phyloP scores from a whole-genome alignment of 2,113 vertebrate genomes.

The Lophura nycthemera region DNA sequence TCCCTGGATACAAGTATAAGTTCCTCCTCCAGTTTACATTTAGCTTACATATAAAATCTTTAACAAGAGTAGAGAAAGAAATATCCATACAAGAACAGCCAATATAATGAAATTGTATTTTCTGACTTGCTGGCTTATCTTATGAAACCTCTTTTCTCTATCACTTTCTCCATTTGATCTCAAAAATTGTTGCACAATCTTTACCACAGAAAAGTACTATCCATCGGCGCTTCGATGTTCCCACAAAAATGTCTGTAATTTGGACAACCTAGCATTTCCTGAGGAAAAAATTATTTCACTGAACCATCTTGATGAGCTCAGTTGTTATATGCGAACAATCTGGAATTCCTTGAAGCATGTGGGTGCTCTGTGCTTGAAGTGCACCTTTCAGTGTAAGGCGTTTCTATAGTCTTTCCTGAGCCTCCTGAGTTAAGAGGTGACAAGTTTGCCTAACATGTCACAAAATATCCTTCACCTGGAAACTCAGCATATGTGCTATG shows the following conservation, averaged over 20 bases:
- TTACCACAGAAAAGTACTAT: conserved; percentile 3
- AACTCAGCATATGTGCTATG: background rate
- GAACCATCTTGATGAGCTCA: background rate
- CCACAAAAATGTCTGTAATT: conserved; percentile 10
- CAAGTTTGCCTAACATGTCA: background rate
- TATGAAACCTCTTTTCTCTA: background rate
- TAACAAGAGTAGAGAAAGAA: background rate
- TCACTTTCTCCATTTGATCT: background rate
- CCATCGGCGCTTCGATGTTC: background rate
- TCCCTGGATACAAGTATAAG: background rate
- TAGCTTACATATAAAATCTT: background rate
- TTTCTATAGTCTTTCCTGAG: background rate
- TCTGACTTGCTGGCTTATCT: background rate
- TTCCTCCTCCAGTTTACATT: background rate
- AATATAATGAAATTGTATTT: background rate
- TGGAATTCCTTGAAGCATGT: rapidly evolving
- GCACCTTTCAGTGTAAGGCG: background rate
- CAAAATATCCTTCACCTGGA: conserved; percentile 29
- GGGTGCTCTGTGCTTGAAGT: background rate
- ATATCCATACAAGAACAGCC: background rate
- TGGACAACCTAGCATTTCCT: background rate
- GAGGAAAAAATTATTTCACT: background rate
- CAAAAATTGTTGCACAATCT: background rate
- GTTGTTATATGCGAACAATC: background rate
- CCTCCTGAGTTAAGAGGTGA: background rate